These are phyloP conservation scores for Leptinotarsa juncta DNA, from an alignment of 2,888 invertebrate genomes.

Conservation along the genomic window DNA sequence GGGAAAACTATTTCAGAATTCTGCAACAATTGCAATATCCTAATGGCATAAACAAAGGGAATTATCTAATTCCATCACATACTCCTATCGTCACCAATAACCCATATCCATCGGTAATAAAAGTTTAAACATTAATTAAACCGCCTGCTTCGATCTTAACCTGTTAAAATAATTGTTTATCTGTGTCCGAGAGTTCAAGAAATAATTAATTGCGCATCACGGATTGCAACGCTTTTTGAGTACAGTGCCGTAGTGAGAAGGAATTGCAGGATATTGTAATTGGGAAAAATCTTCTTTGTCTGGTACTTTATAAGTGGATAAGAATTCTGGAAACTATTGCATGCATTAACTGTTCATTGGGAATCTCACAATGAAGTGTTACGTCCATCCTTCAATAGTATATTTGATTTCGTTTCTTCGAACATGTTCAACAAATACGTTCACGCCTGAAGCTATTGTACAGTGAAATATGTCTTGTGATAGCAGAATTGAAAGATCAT, in stretches of 20 bases:
- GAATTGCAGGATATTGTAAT: neutral
- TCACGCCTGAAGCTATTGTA: too few species aligned
- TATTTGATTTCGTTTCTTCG: too few species aligned
- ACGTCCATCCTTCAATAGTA: too few species aligned
- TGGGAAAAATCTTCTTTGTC: too few species aligned
- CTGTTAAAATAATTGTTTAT: slow-evolving; percentile 19
- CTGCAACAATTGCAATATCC: neutral
- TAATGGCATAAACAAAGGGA: neutral
- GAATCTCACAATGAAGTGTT: too few species aligned
- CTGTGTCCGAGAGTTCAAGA: neutral
- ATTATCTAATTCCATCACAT: slow-evolving; percentile 1
- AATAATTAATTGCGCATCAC: slow-evolving; percentile 9
- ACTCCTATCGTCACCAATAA: neutral
- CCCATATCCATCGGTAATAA: slow-evolving; percentile 16
- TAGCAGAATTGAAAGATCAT: too few species aligned
- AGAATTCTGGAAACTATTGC: neutral
- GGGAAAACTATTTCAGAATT: neutral
- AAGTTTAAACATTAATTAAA: slow-evolving; percentile 2
- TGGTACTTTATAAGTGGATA: too few species aligned
- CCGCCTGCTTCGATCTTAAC: slow-evolving; percentile 9
- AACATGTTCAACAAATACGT: too few species aligned
- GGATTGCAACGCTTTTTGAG: neutral
- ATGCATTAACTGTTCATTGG: too few species aligned
- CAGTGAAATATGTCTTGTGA: too few species aligned
- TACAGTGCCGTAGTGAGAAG: slow-evolving; percentile 11